Conservation (phyloP, 2,797 vertebrate genomes). For the Phoebastria nigripes region DNA sequence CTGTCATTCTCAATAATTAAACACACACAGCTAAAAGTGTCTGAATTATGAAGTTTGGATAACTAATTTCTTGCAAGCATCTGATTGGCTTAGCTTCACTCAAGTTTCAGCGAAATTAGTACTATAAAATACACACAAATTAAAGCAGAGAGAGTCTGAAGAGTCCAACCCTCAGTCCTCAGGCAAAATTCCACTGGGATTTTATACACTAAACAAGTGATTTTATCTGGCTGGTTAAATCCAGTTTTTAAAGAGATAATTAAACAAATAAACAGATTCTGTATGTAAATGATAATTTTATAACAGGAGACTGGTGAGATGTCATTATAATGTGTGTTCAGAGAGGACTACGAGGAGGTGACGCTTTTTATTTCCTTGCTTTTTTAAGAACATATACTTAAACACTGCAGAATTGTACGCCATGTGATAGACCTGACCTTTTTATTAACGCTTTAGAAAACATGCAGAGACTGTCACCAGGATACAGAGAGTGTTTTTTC, state of each 20-base stretch:
- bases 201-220: background rate
- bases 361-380: background rate
- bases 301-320: background rate
- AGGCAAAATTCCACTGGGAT: background rate
- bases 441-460: constrained; percentile 50
- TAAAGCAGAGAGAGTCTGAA: background rate
- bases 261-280: constrained; percentile 10
- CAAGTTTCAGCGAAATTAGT: background rate
- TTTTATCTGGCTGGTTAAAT: constrained; percentile 31
- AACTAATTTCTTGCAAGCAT: constrained; percentile 26
- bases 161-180: background rate
- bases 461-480: background rate
- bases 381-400: constrained; percentile 33
- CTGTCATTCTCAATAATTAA: constrained; percentile 30
- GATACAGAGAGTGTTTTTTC: background rate
- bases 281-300: constrained; percentile 1
- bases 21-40: constrained; percentile 46
- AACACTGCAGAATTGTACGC: constrained; percentile 1
- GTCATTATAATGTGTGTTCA: background rate
- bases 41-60: constrained; percentile 15
- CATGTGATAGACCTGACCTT: constrained; percentile 3
- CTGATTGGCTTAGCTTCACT: constrained; percentile 1
- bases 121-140: background rate
- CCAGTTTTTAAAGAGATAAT: constrained; percentile 10
- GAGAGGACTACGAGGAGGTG: background rate